These are phyloP conservation scores for Microhierax caerulescens DNA, from an alignment of 2,797 vertebrate species.

Conservation along the genomic window DNA sequence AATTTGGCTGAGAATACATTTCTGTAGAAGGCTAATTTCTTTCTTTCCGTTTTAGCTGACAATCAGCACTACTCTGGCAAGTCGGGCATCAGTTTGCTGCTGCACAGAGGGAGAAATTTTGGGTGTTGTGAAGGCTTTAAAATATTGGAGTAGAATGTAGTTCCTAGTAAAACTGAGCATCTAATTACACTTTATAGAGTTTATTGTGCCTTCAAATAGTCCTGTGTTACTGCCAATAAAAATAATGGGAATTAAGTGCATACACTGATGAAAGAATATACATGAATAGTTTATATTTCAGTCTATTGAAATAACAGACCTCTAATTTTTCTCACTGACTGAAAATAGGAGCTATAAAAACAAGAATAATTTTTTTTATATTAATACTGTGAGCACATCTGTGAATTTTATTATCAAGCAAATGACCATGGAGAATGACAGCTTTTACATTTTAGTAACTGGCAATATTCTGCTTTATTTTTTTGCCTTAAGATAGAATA, in stretches of 20 bases:
- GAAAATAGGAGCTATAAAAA: conserved; percentile 53
- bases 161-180: conserved; percentile 12
- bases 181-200: conserved; percentile 49
- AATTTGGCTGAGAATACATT: background rate
- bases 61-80: background rate
- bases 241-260: conserved; percentile 60
- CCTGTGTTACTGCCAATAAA: conserved; percentile 59
- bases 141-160: background rate
- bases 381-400: conserved; percentile 56
- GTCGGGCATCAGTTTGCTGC: background rate
- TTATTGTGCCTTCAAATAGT: conserved; percentile 57
- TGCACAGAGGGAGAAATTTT: background rate
- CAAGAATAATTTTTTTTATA: conserved; percentile 21
- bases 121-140: background rate
- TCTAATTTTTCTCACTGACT: conserved; percentile 53
- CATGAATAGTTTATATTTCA: conserved; percentile 65
- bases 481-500: conserved; percentile 45
- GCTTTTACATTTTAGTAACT: conserved; percentile 55
- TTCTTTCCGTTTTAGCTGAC: background rate
- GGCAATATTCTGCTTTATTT: conserved; percentile 23
- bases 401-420: conserved; percentile 61
- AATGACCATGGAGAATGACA: conserved; percentile 58
- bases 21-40: background rate
- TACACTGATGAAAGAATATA: conserved; percentile 47
- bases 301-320: conserved; percentile 44